Conservation (phyloP, 2,888 invertebrate species). For the Melanchra persicariae region DNA sequence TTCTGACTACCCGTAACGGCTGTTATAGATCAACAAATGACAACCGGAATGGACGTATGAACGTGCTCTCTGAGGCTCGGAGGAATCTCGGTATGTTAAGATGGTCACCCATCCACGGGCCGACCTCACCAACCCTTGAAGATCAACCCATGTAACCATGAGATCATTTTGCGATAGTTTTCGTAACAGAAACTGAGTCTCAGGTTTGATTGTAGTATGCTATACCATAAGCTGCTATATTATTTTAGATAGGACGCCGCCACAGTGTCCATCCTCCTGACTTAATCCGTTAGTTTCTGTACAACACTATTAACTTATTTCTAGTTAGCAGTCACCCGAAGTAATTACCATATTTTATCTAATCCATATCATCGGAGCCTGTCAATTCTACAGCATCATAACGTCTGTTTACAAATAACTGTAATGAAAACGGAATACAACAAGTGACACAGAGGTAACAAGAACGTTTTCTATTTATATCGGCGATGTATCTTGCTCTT, state of each 20-base stretch:
- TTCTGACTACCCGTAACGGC: too few relatives aligned
- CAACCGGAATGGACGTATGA: too few relatives aligned
- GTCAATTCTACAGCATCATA: constrained; percentile 9
- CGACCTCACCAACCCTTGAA: too few relatives aligned
- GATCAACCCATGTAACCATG: too few relatives aligned
- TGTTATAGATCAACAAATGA: too few relatives aligned
- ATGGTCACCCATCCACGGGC: too few relatives aligned
- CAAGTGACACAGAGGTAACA: constrained; percentile 23
- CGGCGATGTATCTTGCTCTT: constrained; percentile 20
- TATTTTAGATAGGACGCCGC: background rate
- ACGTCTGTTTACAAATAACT: constrained; percentile 24
- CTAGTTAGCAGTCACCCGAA: background rate
- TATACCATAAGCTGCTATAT: background rate
- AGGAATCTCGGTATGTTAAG: too few relatives aligned
- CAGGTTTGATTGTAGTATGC: too few relatives aligned
- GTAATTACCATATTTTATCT: constrained; percentile 30
- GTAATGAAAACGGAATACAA: constrained; percentile 31
- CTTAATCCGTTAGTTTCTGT: constrained; percentile 2
- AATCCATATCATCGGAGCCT: background rate
- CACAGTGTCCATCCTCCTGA: background rate
- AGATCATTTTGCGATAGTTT: too few relatives aligned
- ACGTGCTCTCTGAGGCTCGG: too few relatives aligned
- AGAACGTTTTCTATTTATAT: constrained; percentile 36
- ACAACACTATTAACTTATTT: background rate
- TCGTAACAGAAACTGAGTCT: too few relatives aligned